Percentiles rank a stretch among this genome's conserved stretches.
These are phyloP conservation scores for Parnassius apollo DNA, from an alignment of 2,888 invertebrate species.

Conservation along the genomic window DNA sequence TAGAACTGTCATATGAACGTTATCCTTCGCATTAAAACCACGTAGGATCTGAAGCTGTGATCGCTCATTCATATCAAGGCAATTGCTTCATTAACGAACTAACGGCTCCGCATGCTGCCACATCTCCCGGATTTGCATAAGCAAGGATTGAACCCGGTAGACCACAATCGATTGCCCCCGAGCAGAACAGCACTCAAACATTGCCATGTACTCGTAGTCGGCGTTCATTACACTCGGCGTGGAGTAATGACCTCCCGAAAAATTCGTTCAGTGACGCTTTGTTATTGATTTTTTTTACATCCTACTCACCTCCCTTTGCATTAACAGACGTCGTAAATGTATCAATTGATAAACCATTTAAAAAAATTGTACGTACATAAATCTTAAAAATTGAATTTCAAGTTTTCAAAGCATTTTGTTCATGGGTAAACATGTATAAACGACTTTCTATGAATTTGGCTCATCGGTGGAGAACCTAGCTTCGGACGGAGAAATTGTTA, in stretches of 20 bases:
- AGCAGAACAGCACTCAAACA: slow-evolving; percentile 27
- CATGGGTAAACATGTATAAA: no score
- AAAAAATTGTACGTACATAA: slow-evolving; percentile 12
- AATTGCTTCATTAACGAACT: slow-evolving; percentile 3
- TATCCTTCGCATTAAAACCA: no score
- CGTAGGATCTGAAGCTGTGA: background rate
- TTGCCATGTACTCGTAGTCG: slow-evolving; percentile 16
- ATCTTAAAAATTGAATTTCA: slow-evolving; percentile 12
- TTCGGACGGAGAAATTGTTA: no score
- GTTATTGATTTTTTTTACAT: slow-evolving; percentile 24
- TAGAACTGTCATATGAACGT: no score
- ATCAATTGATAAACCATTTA: slow-evolving; percentile 21
- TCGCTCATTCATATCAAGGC: slow-evolving; percentile 2
- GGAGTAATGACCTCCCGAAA: slow-evolving; percentile 26
- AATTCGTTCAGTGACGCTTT: slow-evolving; percentile 26
- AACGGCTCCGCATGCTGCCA: background rate
- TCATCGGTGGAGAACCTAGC: no score
- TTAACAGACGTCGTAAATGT: slow-evolving; percentile 6
- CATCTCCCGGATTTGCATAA: slow-evolving; percentile 21
- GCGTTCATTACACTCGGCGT: slow-evolving; percentile 25
- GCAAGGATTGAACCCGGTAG: slow-evolving; percentile 26
- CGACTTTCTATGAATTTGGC: no score
- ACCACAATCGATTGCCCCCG: slow-evolving; percentile 22
- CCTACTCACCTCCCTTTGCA: slow-evolving; percentile 21
- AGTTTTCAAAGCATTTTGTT: no score